A percentile compares a stretch with the other conserved stretches of the same genome.
Conservation (phyloP, 2,113 vertebrate species). For the Paratilapia polleni region DNA sequence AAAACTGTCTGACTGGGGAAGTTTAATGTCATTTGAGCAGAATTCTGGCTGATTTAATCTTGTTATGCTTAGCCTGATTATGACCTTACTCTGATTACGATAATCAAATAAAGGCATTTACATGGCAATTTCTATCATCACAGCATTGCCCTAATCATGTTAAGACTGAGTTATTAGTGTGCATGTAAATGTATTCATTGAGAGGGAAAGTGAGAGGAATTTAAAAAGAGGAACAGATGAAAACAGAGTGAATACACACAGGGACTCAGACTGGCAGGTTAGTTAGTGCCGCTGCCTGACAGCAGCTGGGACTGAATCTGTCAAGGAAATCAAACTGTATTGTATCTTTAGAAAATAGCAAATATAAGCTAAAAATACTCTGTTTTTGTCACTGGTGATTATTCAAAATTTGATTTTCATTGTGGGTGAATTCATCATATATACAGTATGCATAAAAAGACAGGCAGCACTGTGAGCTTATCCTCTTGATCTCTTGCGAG, state of each 20-base stretch:
- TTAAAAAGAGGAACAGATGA: neutral
- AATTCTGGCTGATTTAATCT: constrained; percentile 37
- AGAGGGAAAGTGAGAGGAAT: constrained; percentile 11
- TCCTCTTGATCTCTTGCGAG: neutral
- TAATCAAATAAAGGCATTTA: constrained; percentile 50
- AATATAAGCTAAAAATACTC: neutral
- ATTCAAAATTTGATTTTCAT: neutral
- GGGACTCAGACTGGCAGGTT: neutral
- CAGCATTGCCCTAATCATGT: constrained; percentile 38
- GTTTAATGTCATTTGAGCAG: constrained; percentile 10
- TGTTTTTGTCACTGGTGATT: neutral
- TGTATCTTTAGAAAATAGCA: neutral
- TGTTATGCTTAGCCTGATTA: constrained; percentile 27
- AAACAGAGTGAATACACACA: neutral
- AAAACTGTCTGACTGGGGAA: neutral
- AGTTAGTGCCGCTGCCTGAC: neutral
- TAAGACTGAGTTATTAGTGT: constrained; percentile 13
- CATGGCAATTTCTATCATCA: constrained; percentile 22
- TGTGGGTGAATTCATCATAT: neutral
- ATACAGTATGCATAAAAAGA: neutral
- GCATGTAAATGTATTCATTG: constrained; percentile 2
- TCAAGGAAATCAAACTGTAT: neutral
- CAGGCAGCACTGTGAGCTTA: neutral
- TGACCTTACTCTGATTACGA: constrained; percentile 38
- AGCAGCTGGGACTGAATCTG: neutral